Conservation (phyloP, 2,113 vertebrate genomes). For the Eudyptes chrysolophus region DNA sequence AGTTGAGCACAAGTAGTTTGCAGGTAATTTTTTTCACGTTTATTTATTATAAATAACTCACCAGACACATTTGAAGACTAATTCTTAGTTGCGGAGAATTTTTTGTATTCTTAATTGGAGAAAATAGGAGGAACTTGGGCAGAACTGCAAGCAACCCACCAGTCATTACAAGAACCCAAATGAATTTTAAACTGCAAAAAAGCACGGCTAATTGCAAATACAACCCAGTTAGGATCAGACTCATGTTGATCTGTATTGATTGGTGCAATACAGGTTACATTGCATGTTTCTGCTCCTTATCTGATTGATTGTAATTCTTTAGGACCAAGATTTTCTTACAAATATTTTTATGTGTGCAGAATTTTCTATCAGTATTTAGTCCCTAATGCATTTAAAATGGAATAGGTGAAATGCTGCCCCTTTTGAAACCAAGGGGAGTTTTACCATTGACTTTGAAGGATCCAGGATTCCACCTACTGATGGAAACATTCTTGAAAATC, state of each 20-base stretch:
- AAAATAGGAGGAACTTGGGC: not conserved
- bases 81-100: not conserved
- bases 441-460: not conserved
- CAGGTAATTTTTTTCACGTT: conserved; percentile 36
- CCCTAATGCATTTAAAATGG: not conserved
- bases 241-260: conserved; percentile 21
- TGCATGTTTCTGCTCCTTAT: not conserved
- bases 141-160: not conserved
- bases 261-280: not conserved
- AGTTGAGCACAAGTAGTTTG: conserved; percentile 21
- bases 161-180: not conserved
- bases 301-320: not conserved
- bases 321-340: not conserved
- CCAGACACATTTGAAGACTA: not conserved
- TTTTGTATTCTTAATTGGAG: not conserved
- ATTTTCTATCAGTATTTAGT: not conserved
- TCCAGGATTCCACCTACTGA: not conserved
- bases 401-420: not conserved
- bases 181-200: not conserved
- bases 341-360: not conserved
- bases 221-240: not conserved
- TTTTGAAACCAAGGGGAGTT: not conserved
- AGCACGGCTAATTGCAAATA: not conserved
- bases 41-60: conserved; percentile 39
- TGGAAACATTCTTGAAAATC: not conserved